These are phyloP conservation scores for Agriotes lineatus DNA, from an alignment of 2,888 invertebrate genomes.

Conservation along the genomic window DNA sequence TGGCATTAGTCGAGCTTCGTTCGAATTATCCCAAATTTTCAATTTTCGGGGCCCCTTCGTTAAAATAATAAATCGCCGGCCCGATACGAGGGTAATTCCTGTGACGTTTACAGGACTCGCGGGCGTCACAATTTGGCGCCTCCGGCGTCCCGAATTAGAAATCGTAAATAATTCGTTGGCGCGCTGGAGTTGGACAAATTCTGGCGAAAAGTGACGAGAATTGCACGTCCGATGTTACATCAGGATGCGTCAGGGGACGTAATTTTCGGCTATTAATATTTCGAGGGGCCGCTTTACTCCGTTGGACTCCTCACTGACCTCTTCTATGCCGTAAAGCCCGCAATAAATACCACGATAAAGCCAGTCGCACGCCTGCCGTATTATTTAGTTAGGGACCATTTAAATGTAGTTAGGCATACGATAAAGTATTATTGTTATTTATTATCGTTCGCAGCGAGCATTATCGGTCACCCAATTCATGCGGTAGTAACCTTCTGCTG, in stretches of 20 bases:
- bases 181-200: constrained; percentile 3
- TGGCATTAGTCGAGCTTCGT: too few relatives aligned
- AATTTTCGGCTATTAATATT: not conserved
- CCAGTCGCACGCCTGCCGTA: too few relatives aligned
- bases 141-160: constrained; percentile 13
- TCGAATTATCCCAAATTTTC: too few relatives aligned
- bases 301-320: too few relatives aligned
- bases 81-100: constrained; percentile 2
- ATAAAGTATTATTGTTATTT: constrained; percentile 2
- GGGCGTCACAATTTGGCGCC: constrained; percentile 12
- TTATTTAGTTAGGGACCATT: too few relatives aligned
- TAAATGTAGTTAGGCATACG: not conserved
- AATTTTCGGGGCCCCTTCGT: too few relatives aligned
- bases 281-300: not conserved
- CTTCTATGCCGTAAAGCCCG: too few relatives aligned
- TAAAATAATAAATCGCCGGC: not conserved
- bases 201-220: constrained; percentile 11
- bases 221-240: constrained; percentile 6
- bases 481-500: not conserved
- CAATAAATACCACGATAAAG: too few relatives aligned
- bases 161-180: constrained; percentile 12
- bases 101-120: constrained; percentile 15
- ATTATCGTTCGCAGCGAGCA: not conserved
- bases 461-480: not conserved
- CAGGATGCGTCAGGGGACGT: not conserved